Percentiles rank a stretch among this genome's conserved stretches.
phyloP scores from a whole-genome alignment of 2,113 vertebrate species.

The Ifrita kowaldi region DNA sequence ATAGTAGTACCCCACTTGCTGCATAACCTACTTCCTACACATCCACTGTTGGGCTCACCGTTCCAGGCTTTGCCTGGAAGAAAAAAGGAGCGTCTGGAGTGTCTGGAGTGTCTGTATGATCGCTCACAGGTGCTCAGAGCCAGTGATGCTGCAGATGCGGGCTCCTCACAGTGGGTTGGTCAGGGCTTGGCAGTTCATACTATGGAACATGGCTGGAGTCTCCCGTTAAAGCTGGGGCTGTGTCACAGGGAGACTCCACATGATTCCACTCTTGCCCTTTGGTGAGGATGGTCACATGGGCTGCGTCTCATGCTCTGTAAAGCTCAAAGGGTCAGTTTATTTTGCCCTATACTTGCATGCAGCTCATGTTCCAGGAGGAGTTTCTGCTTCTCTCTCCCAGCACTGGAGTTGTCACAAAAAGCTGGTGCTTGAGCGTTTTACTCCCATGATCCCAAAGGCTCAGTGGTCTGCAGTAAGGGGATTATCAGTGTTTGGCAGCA shows the following conservation, averaged over 20 bases:
- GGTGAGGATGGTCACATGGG: accelerated
- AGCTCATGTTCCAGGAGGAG: not conserved
- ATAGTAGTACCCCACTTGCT: not conserved
- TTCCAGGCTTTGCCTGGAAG: not conserved
- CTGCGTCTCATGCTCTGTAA: not conserved
- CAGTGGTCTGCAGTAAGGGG: not conserved
- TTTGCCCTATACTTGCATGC: not conserved
- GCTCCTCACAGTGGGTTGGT: not conserved
- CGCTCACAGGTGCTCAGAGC: not conserved
- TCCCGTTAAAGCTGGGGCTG: not conserved
- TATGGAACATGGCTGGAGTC: not conserved
- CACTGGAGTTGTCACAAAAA: not conserved
- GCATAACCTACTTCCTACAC: not conserved
- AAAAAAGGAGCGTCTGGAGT: not conserved
- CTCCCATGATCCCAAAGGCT: not conserved
- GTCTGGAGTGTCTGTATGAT: not conserved
- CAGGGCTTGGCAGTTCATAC: not conserved
- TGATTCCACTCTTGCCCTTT: not conserved
- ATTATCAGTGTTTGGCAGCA: not conserved
- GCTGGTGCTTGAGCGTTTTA: not conserved
- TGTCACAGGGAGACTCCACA: not conserved
- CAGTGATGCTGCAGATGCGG: not conserved
- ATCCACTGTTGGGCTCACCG: accelerated
- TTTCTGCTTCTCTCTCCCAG: not conserved
- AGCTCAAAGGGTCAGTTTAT: not conserved